A percentile compares a stretch with the other conserved stretches of the same genome.
Conservation (phyloP, 1,140 invertebrate genomes). For the Brachionus rotundiformis region DNA sequence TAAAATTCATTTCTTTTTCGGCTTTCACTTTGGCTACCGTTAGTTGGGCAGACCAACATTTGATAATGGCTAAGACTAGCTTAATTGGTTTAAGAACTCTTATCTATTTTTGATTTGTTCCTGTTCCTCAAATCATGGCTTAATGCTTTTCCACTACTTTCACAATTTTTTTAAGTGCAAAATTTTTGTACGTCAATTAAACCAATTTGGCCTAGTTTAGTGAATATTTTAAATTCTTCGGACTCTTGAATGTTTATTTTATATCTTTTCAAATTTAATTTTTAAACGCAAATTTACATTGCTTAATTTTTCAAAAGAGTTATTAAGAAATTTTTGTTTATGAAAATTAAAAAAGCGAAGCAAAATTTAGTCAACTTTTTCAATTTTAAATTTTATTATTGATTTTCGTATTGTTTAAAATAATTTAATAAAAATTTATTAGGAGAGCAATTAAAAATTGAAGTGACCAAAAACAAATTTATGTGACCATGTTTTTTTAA, state of each 20-base stretch:
- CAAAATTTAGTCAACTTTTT: neutral
- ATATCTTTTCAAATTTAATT: too few relatives aligned
- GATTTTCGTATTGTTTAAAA: too few relatives aligned
- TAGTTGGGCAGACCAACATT: neutral
- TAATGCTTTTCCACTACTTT: conserved; percentile 17
- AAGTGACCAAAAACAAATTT: too few relatives aligned
- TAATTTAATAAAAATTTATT: too few relatives aligned
- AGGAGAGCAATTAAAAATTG: too few relatives aligned
- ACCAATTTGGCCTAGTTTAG: conserved; percentile 9
- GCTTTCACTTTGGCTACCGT: neutral
- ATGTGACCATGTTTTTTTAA: too few relatives aligned
- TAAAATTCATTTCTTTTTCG: neutral
- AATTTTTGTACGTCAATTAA: conserved; percentile 3
- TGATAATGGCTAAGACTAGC: neutral
- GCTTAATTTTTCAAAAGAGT: neutral
- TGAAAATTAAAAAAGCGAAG: neutral
- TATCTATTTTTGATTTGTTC: neutral
- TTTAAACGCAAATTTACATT: too few relatives aligned
- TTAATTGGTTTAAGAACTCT: neutral
- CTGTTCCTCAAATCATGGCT: neutral
- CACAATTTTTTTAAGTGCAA: conserved; percentile 5
- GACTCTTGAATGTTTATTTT: too few relatives aligned
- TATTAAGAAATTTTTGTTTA: neutral
- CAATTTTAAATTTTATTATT: too few relatives aligned
- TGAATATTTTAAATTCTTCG: conserved; percentile 11